These are phyloP conservation scores for Lordiphosa fenestrarum DNA, from an alignment of 2,888 invertebrate genomes.

Conservation along the genomic window DNA sequence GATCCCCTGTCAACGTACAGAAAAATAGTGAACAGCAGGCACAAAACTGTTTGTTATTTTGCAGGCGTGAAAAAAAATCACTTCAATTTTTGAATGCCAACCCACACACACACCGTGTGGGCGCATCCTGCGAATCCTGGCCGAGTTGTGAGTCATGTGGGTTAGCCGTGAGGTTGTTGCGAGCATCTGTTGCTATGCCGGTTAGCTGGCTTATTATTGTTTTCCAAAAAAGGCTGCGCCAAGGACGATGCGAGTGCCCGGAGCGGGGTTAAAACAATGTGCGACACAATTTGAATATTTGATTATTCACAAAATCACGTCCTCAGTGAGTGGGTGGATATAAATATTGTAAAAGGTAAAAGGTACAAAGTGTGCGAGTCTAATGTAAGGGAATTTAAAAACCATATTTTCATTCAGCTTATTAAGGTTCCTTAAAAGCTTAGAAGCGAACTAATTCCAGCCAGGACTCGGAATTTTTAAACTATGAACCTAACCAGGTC, in stretches of 20 bases:
- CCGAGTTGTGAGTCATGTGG: conserved; percentile 54
- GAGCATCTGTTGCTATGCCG: conserved; percentile 72
- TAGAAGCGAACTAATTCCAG: too few species aligned
- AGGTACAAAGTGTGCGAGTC: too few species aligned
- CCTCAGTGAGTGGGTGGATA: conserved; percentile 1
- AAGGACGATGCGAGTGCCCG: conserved; percentile 3
- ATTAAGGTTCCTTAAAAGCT: too few species aligned
- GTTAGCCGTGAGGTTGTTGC: conserved; percentile 70
- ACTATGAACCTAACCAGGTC: too few species aligned
- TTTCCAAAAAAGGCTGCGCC: conserved; percentile 1
- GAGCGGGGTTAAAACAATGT: conserved; percentile 57
- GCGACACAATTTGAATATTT: conserved; percentile 75
- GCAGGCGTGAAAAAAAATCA: conserved; percentile 71
- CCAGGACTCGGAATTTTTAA: too few species aligned
- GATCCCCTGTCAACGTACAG: conserved; percentile 14
- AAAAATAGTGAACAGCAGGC: conserved; percentile 34
- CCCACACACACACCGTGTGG: neutral
- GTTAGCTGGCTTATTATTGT: conserved; percentile 14
- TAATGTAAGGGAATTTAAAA: too few species aligned
- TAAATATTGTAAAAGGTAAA: conserved; percentile 1
- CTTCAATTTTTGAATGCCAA: conserved; percentile 76
- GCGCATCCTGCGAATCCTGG: too few species aligned
- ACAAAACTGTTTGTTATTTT: conserved; percentile 28
- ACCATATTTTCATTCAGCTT: too few species aligned
- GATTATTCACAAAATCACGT: conserved; percentile 38